Base-by-base conservation (phyloP, 2,888 invertebrate species). In the Tanypteryx hageni region DNA sequence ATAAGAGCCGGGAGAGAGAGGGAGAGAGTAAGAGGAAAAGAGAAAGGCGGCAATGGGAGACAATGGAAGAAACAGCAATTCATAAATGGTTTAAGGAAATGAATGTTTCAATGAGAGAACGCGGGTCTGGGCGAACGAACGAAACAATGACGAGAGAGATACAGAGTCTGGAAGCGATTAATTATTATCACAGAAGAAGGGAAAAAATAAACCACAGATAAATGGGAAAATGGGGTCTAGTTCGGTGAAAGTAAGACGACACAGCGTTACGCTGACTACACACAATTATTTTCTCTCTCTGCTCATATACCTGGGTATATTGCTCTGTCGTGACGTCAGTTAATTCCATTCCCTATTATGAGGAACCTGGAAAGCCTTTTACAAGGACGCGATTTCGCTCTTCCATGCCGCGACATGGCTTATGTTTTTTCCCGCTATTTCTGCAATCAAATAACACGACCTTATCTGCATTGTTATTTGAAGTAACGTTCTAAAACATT, bases 1-100 rank as follows among this genome's bases (percentile, higher is more conserved):
- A 44, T 1, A 1, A 1, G 18, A 76, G 27, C 76, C 9, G 13
- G 22, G 27, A 76, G 27, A 10, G 76, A 27, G 27, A 76, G 22
- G 9, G 68, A 76, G 76, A 27, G 27, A 27, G 22, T 27, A 76
- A 22, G 27, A 27, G 11, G 11, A 76, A 76, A 76, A 76, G 13
- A 76, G 11, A 76, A 18, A 13, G 22, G 22, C 8, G 76, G 22
- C 76, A 27, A 76, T 13, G 76, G 2, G 10, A 27, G 27, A 76
- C 68, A 68, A 68, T 68, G n/a, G 68, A 27, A 27, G 27, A 10
- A 76, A 22, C 76, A 76, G 27, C 11, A 27, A 27, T 76, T 13
- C 22, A 76, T 14, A 76, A 76, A 76, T 76, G 76, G 76, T 27
- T 27, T 76, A 27, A 76, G 76, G 22, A 76, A 76, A 76, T 76